These are phyloP conservation scores for Meloidogyne hapla DNA, from an alignment of 1,140 invertebrate genomes.

Conservation along the genomic window DNA sequence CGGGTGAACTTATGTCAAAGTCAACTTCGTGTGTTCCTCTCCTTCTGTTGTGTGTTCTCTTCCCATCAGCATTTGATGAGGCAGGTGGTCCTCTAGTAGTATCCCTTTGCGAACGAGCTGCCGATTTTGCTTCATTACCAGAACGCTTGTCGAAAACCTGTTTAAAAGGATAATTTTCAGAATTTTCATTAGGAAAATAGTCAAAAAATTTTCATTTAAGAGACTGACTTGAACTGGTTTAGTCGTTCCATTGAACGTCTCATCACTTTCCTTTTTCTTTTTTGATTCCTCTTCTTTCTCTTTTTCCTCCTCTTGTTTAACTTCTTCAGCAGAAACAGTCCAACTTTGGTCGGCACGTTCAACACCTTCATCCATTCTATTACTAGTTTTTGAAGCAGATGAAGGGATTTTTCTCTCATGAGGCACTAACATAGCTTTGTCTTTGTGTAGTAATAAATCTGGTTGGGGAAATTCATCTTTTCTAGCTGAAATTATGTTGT, in stretches of 20 bases:
- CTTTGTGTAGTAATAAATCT: conserved; percentile 28
- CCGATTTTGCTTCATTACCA: conserved; percentile 13
- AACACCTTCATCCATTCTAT: conserved; percentile 3
- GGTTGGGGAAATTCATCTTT: conserved; percentile 41
- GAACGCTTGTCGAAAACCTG: conserved; percentile 8
- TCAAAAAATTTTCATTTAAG: too few species aligned
- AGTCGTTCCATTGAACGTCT: neutral
- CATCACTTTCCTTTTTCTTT: neutral
- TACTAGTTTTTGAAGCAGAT: conserved; percentile 8
- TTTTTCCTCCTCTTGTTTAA: neutral
- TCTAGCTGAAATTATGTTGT: neutral
- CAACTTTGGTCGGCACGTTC: conserved; percentile 13
- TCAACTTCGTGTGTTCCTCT: conserved; percentile 45
- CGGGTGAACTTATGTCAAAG: conserved; percentile 57
- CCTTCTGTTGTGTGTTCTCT: neutral
- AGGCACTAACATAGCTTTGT: conserved; percentile 16
- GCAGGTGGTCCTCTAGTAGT: conserved; percentile 16
- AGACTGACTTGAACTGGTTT: conserved; percentile 16
- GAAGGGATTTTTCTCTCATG: neutral
- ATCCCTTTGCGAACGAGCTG: conserved; percentile 22
- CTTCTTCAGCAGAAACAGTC: conserved; percentile 20
- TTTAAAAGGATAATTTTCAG: neutral
- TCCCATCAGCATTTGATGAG: conserved; percentile 6
- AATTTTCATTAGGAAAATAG: too few species aligned
- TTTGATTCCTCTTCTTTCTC: neutral